Conservation (phyloP, 2,797 vertebrate species). For the Acanthis flammea region DNA sequence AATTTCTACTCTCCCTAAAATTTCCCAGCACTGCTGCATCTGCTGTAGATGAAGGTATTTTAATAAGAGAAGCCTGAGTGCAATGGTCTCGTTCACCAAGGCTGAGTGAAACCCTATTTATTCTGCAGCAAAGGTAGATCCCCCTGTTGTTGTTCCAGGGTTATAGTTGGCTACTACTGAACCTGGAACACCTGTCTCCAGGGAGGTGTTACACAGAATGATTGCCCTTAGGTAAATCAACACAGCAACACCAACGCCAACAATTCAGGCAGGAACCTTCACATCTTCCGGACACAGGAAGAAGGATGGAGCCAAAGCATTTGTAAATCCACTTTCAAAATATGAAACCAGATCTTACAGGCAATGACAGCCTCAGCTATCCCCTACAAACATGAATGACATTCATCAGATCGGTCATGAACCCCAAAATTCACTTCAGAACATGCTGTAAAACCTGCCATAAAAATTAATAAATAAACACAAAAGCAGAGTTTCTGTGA, state of each 20-base stretch:
- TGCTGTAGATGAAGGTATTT: slow-evolving; percentile 27
- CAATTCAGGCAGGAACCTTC: slow-evolving; percentile 9
- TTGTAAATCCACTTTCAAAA: neutral
- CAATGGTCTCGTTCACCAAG: neutral
- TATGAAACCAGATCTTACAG: neutral
- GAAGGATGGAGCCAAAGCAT: neutral
- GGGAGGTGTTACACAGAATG: slow-evolving; percentile 39
- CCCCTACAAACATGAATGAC: neutral
- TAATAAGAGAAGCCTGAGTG: slow-evolving; percentile 22
- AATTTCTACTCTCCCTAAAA: slow-evolving; percentile 54
- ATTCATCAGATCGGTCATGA: neutral
- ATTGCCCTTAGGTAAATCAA: slow-evolving; percentile 56
- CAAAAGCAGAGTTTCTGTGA: neutral
- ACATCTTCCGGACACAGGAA: neutral
- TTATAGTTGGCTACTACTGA: neutral
- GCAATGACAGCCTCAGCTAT: neutral
- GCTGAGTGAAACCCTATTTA: slow-evolving; percentile 44
- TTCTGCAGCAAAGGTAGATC: slow-evolving; percentile 35
- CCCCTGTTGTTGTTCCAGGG: slow-evolving; percentile 2
- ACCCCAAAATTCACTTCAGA: neutral
- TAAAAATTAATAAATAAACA: neutral
- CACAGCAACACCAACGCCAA: neutral
- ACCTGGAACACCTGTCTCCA: neutral
- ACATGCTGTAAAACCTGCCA: neutral
- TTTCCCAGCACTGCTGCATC: slow-evolving; percentile 10